Evolutionary conservation across 2,113 vertebrate species (phyloP).

Genomic region (Mirza zaza): DNA sequence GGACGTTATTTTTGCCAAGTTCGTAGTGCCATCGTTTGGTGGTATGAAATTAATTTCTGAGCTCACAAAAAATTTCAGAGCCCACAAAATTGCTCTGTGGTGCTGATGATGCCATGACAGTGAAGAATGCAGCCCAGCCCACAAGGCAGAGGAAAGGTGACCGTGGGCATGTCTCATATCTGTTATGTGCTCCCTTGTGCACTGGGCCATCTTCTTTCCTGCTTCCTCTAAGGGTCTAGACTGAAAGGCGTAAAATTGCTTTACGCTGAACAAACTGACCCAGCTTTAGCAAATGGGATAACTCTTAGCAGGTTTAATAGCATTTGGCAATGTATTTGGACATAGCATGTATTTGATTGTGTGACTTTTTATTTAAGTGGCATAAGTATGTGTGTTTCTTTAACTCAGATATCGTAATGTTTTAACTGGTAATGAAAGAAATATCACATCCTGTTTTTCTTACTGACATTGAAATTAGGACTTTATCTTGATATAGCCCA

Average conservation of each 20-base stretch:
- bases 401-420: not conserved
- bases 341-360: not conserved
- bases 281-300: not conserved
- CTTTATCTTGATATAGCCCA: not conserved
- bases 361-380: not conserved
- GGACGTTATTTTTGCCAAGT: not conserved
- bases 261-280: not conserved
- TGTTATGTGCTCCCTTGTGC: not conserved
- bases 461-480: not conserved
- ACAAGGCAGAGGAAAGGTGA: not conserved
- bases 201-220: not conserved
- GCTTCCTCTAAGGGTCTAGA: not conserved
- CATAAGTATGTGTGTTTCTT: not conserved
- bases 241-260: not conserved
- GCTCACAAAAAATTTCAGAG: not conserved
- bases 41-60: not conserved
- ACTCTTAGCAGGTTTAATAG: not conserved
- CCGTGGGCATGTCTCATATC: too few species aligned
- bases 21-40: not conserved
- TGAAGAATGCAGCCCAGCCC: not conserved
- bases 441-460: not conserved
- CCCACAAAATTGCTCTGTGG: not conserved
- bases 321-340: not conserved
- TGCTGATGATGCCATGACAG: too few species aligned
- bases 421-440: not conserved